Percentiles rank a stretch among this genome's conserved stretches.
Evolutionary conservation across 2,797 vertebrate genomes (phyloP).

Genomic region (Hoplostethus mediterraneus): DNA sequence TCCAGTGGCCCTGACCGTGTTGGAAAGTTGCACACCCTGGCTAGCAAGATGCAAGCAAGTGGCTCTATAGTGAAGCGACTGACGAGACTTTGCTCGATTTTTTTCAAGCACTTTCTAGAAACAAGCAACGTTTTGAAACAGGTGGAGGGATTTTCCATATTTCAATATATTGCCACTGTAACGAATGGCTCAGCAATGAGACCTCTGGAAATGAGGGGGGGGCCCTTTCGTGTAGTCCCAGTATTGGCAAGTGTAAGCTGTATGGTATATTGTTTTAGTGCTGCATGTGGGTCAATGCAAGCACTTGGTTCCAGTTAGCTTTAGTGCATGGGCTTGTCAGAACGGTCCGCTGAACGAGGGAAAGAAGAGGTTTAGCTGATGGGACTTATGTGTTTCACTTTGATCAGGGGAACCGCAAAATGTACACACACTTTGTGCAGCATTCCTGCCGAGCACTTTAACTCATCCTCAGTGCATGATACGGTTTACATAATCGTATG

Average conservation of each 20-base stretch:
- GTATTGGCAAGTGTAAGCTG: slow-evolving; percentile 68
- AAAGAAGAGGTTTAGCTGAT: slow-evolving; percentile 63
- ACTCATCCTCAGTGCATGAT: slow-evolving; percentile 74
- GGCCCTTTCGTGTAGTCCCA: slow-evolving; percentile 65
- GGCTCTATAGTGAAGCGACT: too few relatives aligned
- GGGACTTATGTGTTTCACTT: slow-evolving; percentile 73
- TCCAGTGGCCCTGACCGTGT: slow-evolving; percentile 8
- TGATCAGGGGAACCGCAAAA: slow-evolving; percentile 76
- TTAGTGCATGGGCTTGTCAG: slow-evolving; percentile 71
- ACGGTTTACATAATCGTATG: slow-evolving; percentile 79
- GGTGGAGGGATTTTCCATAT: too few relatives aligned
- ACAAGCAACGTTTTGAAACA: too few relatives aligned
- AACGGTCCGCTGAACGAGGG: slow-evolving; percentile 56
- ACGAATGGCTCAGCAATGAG: slow-evolving; percentile 54
- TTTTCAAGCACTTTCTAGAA: too few relatives aligned
- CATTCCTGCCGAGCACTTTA: slow-evolving; percentile 71
- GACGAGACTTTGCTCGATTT: too few relatives aligned
- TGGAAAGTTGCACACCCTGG: not conserved
- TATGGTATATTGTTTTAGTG: slow-evolving; percentile 64
- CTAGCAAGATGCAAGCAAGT: too few relatives aligned
- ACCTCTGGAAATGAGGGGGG: slow-evolving; percentile 42
- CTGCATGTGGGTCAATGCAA: slow-evolving; percentile 63
- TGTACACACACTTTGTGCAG: slow-evolving; percentile 53
- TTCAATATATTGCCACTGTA: slow-evolving; percentile 13
- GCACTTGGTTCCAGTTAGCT: slow-evolving; percentile 74